Evolutionary conservation across 1,140 invertebrate species (phyloP).

Genomic region (Luehdorfia chinensis): DNA sequence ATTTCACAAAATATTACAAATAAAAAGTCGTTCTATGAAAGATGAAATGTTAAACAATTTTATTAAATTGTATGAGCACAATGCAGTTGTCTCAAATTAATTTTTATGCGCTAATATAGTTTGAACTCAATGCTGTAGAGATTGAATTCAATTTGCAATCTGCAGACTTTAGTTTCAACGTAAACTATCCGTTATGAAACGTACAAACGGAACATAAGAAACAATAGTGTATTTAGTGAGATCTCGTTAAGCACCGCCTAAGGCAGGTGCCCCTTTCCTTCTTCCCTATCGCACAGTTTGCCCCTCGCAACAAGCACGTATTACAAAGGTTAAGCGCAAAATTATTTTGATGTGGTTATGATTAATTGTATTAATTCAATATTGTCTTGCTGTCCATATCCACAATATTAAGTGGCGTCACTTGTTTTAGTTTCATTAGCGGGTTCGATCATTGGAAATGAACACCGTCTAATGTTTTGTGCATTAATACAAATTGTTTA

Average conservation of each 20-base stretch:
- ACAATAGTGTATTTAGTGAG: slow-evolving; percentile 33
- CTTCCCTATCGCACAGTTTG: neutral
- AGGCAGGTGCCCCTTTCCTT: slow-evolving; percentile 18
- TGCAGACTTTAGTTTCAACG: slow-evolving; percentile 25
- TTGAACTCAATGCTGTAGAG: slow-evolving; percentile 7
- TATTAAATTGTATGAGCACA: slow-evolving; percentile 15
- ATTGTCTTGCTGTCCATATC: neutral
- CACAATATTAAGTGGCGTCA: neutral
- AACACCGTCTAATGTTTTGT: too few species aligned
- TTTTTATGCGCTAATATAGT: slow-evolving; percentile 6
- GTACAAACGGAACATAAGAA: slow-evolving; percentile 27
- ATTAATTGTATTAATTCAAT: slow-evolving; percentile 4
- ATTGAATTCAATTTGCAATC: slow-evolving; percentile 17
- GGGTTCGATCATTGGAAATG: too few species aligned
- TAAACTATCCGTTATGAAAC: slow-evolving; percentile 27
- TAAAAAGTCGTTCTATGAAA: slow-evolving; percentile 3
- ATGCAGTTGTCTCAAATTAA: slow-evolving; percentile 14
- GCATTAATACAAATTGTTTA: too few species aligned
- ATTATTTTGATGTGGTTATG: slow-evolving; percentile 19
- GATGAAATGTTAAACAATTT: slow-evolving; percentile 16
- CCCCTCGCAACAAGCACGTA: slow-evolving; percentile 32
- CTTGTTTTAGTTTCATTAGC: too few species aligned
- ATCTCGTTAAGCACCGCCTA: slow-evolving; percentile 33
- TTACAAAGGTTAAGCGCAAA: slow-evolving; percentile 61
- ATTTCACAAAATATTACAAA: slow-evolving; percentile 10